Evolutionary conservation across 1,140 invertebrate species (phyloP).

Genomic region (Octopus sinensis): DNA sequence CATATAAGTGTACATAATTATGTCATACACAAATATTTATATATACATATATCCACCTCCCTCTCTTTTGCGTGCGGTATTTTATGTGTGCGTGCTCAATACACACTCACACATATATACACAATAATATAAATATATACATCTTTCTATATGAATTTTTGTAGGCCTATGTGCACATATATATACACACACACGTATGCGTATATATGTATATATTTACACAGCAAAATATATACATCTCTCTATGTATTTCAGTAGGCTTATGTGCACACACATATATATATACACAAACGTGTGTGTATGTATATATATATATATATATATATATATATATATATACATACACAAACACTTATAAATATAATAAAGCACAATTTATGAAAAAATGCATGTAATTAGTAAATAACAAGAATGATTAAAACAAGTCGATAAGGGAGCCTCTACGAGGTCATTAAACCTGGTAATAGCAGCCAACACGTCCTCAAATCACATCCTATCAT

Average conservation of each 20-base stretch:
- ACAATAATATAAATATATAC: not conserved
- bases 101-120: not conserved
- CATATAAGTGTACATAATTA: not conserved
- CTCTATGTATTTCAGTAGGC: not conserved
- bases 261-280: not conserved
- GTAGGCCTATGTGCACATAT: not conserved
- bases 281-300: not conserved
- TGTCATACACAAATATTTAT: not conserved
- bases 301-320: not conserved
- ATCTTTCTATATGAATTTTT: not conserved
- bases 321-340: not conserved
- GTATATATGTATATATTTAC: not conserved
- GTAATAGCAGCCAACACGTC: no score
- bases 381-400: no score
- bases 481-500: no score
- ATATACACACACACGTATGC: not conserved
- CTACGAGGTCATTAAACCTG: no score
- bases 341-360: no score
- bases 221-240: not conserved
- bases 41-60: not conserved
- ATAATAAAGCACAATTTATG: no score
- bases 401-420: no score
- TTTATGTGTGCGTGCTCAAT: not conserved
- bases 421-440: no score
- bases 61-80: not conserved